phyloP scores from a whole-genome alignment of 2,888 invertebrate species.

The Tanypteryx hageni region DNA sequence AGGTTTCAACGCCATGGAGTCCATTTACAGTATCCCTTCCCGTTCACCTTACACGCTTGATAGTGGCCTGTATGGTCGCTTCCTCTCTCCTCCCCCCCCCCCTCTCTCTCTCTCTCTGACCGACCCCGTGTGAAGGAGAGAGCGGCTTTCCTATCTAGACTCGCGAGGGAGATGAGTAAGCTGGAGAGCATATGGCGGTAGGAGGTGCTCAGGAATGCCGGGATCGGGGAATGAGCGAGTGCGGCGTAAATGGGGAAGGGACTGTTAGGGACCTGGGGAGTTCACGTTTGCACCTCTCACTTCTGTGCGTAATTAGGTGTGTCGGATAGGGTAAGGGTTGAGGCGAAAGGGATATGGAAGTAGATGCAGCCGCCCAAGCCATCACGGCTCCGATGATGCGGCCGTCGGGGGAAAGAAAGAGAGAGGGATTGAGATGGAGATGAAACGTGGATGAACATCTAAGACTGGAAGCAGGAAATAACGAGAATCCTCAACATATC shows the following conservation, averaged over 20 bases:
- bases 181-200: not conserved
- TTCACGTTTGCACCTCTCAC: not conserved
- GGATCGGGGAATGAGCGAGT: not conserved
- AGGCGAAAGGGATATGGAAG: not conserved
- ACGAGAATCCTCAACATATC: too few relatives aligned
- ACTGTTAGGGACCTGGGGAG: not conserved
- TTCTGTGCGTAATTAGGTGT: conserved; percentile 24
- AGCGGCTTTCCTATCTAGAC: too few relatives aligned
- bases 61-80: not conserved
- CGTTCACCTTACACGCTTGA: not conserved
- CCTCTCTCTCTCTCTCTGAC: not conserved
- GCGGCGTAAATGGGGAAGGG: not conserved
- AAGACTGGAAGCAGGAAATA: too few relatives aligned
- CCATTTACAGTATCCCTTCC: conserved; percentile 10
- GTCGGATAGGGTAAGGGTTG: not conserved
- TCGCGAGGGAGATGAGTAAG: not conserved
- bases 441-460: not conserved
- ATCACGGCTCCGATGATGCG: conserved; percentile 43
- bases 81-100: not conserved
- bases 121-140: too few relatives aligned
- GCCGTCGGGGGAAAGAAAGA: not conserved
- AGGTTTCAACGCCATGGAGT: not conserved
- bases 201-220: not conserved
- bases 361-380: not conserved
- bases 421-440: not conserved